Evolutionary conservation across 2,888 invertebrate genomes (phyloP), one percentile per base, ranked within the genome.

Genomic region (Apamea crenata): DNA sequence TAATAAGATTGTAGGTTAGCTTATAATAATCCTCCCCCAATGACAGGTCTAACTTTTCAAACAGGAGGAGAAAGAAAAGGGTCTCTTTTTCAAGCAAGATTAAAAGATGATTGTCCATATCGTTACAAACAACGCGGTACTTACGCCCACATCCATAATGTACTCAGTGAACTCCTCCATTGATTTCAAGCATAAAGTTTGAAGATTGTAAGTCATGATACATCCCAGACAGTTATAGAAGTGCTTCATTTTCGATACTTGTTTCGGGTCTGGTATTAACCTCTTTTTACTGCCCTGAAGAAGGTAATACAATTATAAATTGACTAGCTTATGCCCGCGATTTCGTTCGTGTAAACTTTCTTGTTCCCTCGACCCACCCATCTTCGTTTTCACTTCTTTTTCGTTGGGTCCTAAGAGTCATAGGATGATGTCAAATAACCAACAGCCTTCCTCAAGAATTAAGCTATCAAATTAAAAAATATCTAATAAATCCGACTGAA

Each of bases 191-290:
- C 98, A 98, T 56, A 99, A 94, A 40, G 98, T 97, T 93, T 99
- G 99, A 78, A 99, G 95, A 90, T 99, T 98, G 89, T 98, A 98
- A 0, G 99, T 98, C 99, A 99, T 99, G 65, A 99, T 97, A 50
- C 98, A 98, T 0, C 98, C 98, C 2, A 99, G 97, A 90, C 99
- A 98, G 93, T 99, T 98, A 93, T 98, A 99, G 94, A 99, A 99
- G 68, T 98, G 97, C 88, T 97, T 97, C 94, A 98, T 97, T 92
- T 97, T 97, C 25, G 97, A 97, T 32, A 97, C 97, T 86, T 98
- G 97, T 71, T 97, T 96, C 0, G 97, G 97, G 84, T 97, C 97
- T 0, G 98, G 98, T 76, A 98, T 96, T 86, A 97, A 96, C 78
- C 97, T 97, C 91, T 97, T 98, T 91, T 97, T 98, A 78, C 95